Evolutionary conservation across 2,113 vertebrate genomes (phyloP).

Genomic region (Eulemur macaco): DNA sequence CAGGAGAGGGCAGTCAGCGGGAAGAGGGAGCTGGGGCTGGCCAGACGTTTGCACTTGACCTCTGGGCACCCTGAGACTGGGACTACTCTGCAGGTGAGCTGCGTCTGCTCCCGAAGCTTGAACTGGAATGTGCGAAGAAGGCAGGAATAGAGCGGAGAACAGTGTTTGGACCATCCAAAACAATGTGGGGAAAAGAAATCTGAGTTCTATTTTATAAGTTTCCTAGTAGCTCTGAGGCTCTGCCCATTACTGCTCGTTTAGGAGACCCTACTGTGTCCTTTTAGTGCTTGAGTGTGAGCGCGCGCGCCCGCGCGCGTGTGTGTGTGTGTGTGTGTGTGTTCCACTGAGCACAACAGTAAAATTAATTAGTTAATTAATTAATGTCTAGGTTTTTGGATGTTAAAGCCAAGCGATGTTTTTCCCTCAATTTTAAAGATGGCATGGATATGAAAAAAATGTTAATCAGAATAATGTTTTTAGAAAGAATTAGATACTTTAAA

Average conservation of each 20-base stretch:
- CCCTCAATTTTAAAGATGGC: background rate
- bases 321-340: background rate
- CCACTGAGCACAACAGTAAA: background rate
- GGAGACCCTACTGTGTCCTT: background rate
- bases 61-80: background rate
- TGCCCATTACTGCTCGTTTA: background rate
- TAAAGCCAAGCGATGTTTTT: background rate
- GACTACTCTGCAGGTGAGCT: background rate
- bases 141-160: background rate
- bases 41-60: background rate
- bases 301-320: too few relatives aligned
- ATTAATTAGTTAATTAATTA: background rate
- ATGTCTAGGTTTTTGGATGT: background rate
- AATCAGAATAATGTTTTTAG: background rate
- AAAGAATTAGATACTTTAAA: background rate
- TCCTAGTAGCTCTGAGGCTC: background rate
- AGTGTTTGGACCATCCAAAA: background rate
- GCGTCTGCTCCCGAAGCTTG: background rate
- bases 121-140: background rate
- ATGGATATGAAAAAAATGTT: background rate
- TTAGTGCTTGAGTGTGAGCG: background rate
- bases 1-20: fast-evolving
- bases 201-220: background rate
- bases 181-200: background rate
- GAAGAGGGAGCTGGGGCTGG: fast-evolving